Base-by-base conservation (phyloP, 92 coral and sea anemone genomes). In the Porites cylindrica region DNA sequence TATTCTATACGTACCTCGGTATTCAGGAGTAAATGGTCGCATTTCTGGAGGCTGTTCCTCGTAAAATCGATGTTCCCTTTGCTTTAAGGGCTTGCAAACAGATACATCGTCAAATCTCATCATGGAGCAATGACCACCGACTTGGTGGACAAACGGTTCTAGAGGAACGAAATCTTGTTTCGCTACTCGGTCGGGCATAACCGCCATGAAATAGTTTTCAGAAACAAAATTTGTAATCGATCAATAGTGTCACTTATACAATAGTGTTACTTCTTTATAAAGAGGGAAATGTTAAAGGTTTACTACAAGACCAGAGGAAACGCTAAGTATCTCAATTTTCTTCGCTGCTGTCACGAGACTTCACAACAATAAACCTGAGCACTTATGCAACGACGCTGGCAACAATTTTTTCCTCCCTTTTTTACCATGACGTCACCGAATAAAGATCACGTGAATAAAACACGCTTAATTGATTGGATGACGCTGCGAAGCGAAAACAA, bases 71-170 rank as follows among this genome's bases (percentile, higher is more conserved):
- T 95, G 96, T 72, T 97, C 99, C 79, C 98, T 96, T 32, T 92
- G 93, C 71, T 86, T 85, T 51, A 95, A 85, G 1, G 98, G 98
- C 90, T 97, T 97, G 77, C 99, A 97, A 75, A 97, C 96, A 14
- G 99, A 95, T n/a, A 93, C 88, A 52, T 97, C 92, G 92, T 95
- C 96, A 79, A 97, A 91, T 85, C 92, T 94, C 95, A 95, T 96
- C 91, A 97, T 93, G 23, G 98, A 92, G 53, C 95, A 93, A 88
- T 97, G 99, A 43, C 99, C 99, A 20, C 98, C 96, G 10, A 97
- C 99, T 95, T 97, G 99, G 83, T 97, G 99, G 76, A 93, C 95
- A 52, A 97, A 97, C 51, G 99, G 99, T 70, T 95, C 96, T 86
- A 96, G 74, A 2, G 96, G 94, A 43, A 92, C 93, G 62, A 89